Evolutionary conservation across 2,888 invertebrate genomes (phyloP), one percentile per base, ranked within the genome.

Genomic region (Agrotis puta): DNA sequence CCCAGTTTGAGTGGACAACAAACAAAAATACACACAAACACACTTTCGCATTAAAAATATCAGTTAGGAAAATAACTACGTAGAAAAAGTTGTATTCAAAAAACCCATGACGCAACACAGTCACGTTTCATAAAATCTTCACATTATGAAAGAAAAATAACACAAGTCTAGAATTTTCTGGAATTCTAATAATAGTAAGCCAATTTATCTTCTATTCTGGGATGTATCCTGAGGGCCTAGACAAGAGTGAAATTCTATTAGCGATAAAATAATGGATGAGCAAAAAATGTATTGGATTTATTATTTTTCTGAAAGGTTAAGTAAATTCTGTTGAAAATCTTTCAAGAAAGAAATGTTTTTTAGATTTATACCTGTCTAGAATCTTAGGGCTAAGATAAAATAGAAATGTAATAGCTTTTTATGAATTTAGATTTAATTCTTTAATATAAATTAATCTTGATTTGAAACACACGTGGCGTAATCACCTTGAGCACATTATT

Each of bases 121-220:
- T 11, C 39, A 39, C 14, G 33, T 20, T 43, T 13, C 53, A 20
- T 14, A 13, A 39, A 14, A 13, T 47, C n/a, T 22, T 9, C 14
- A 2, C 14, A 20, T 43, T 48, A 20, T 43, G 24, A 48, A 62
- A 18, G 53, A 22, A 7, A 54, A 71, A 62, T 11, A 39, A 61
- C n/a, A 57, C 18, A 18, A 22, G 63, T 16, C 39, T 62, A 9
- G 14, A 24, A 43, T 43, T 62, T 39, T 58, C 39, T 62, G 11
- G 14, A 39, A 48, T 43, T 62, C 47, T 58, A 50, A 62, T 48
- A 62, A 27, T 72, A 43, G 51, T 24, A 33, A 3, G 11, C n/a
- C 9, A 24, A 47, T 39, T 47, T 51, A n/a, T 33, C 6, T 14
- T 22, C 14, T 27, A 22, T 48, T 48, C 14, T 18, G 33, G 5